A percentile compares a stretch with the other conserved stretches of the same genome.
These are phyloP conservation scores for Caenorhabditis brenneri DNA, from an alignment of 1,140 invertebrate genomes.

Conservation along the genomic window DNA sequence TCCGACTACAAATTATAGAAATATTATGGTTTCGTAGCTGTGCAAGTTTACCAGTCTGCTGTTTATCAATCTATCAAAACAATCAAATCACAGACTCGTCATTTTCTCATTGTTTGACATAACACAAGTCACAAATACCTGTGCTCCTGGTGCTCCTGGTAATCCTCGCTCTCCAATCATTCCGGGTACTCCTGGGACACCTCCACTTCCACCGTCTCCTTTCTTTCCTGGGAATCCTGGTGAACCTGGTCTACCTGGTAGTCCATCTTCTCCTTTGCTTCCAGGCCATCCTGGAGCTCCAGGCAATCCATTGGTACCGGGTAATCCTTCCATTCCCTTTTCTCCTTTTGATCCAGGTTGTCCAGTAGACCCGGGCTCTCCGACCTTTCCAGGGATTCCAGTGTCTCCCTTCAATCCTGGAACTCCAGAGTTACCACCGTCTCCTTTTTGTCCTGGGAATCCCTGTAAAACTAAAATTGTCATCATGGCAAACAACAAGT, in stretches of 20 bases:
- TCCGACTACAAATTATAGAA: too few species aligned
- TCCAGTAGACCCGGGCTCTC: conserved; percentile 56
- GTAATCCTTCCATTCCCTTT: conserved; percentile 56
- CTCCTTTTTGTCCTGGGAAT: conserved; percentile 57
- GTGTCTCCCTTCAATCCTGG: conserved; percentile 57
- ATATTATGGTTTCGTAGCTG: too few species aligned
- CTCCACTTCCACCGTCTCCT: conserved; percentile 47
- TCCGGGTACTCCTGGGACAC: conserved; percentile 56
- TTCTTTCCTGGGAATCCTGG: conserved; percentile 60
- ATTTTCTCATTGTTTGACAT: neutral
- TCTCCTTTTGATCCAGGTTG: conserved; percentile 53
- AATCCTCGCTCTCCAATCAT: conserved; percentile 57
- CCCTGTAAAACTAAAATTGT: conserved; percentile 51
- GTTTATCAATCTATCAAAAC: neutral
- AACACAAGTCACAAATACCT: conserved; percentile 45
- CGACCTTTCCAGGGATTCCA: conserved; percentile 57
- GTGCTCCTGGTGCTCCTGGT: conserved; percentile 56
- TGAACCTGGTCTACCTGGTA: conserved; percentile 54
- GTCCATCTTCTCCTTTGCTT: conserved; percentile 55
- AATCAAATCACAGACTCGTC: neutral
- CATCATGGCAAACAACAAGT: neutral
- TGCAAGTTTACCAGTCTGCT: too few species aligned
- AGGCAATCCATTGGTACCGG: conserved; percentile 54
- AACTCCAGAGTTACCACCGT: conserved; percentile 49
- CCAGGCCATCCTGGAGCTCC: conserved; percentile 58